Evolutionary conservation across 2,113 vertebrate genomes (phyloP).

Genomic region (Platysteira castanea): DNA sequence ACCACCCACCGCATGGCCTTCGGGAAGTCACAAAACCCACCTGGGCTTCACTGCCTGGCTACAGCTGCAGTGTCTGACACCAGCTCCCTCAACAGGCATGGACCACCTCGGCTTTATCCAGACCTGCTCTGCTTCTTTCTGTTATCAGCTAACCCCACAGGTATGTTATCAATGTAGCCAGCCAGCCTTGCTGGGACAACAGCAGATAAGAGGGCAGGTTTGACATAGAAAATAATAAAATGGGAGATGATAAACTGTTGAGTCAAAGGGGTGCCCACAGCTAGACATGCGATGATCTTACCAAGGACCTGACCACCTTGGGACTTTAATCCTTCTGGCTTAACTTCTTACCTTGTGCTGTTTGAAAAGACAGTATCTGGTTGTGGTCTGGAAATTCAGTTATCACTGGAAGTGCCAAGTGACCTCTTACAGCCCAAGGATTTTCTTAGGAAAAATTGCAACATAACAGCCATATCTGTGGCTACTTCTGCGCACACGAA

Average conservation of each 20-base stretch:
- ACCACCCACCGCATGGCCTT: neutral
- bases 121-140: neutral
- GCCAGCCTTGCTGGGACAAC: neutral
- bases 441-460: accelerated
- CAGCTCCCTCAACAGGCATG: neutral
- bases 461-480: neutral
- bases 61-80: neutral
- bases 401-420: neutral
- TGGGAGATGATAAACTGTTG: neutral
- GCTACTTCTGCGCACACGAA: neutral
- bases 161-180: neutral
- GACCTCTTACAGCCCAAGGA: neutral
- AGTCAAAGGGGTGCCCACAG: neutral
- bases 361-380: neutral
- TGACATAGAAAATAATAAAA: neutral
- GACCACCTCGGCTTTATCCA: neutral
- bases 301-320: neutral
- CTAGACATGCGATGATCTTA: neutral
- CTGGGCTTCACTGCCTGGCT: neutral
- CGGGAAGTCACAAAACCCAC: neutral
- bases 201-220: neutral
- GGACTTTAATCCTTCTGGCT: neutral
- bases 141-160: neutral
- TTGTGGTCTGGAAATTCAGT: neutral
- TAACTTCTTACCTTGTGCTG: neutral